Base-by-base conservation (phyloP, 1,140 invertebrate genomes). In the Pomacea maculata region DNA sequence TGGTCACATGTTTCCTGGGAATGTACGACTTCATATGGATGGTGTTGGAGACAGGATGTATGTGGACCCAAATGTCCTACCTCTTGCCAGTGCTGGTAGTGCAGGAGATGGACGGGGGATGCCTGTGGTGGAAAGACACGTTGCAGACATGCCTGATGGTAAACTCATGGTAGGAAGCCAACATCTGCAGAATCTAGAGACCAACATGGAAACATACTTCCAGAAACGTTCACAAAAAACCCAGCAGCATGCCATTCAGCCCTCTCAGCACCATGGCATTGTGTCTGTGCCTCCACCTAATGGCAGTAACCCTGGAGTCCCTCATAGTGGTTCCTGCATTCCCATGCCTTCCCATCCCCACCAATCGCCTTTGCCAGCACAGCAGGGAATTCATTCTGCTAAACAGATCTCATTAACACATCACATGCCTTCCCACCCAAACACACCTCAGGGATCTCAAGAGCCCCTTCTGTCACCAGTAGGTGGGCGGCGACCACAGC, bases 171-270 rank as follows among this genome's bases (percentile, higher is more conserved):
- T 57, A 8, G 73, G 74, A 6, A 78, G 80, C 71, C 86, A 80
- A 68, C 83, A 83, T 79, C 77, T 80, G 80, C 85, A 77, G 82
- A 85, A 85, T 29, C 75, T 88, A 52, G 85, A 88, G 76, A 86
- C 81, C 82, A 88, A 86, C 81, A 85, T 88, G 29, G 85, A 88
- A 65, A 87, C 84, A 72, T 83, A 84, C 63, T 86, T 84, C 71
- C 83, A 86, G 74, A 80, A 68, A 29, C 79, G 82, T 68, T 77
- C 79, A 57, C n/a, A 75, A 5, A 75, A 76, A 55, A 54, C 77
- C 12, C 83, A 84, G 68, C 78, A 76, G 64, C 61, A 63, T 29
- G 12, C 55, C 55, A 19, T 15, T 29, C 81, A 72, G 6, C 11
- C 34, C 14, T 11, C 63, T 25, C 71, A 72, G 17, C n/a, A 72